These are phyloP conservation scores for Pelobates cultripes DNA, from an alignment of 2,797 vertebrate genomes.

Conservation along the genomic window DNA sequence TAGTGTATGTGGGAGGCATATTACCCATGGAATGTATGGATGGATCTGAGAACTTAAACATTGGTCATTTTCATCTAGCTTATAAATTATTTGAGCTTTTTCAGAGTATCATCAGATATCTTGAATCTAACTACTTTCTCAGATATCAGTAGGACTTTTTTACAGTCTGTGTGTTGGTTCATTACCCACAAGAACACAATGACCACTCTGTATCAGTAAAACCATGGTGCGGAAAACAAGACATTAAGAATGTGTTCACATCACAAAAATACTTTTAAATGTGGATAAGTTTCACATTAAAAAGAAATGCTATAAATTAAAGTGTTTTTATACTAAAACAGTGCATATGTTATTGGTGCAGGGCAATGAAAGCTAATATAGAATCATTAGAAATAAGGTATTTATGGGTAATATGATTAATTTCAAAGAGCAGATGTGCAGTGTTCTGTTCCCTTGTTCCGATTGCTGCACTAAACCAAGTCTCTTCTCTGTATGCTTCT, in stretches of 20 bases:
- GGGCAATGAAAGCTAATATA: not conserved
- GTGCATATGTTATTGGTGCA: not conserved
- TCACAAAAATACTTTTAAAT: not conserved
- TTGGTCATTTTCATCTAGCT: not conserved
- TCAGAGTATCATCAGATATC: slow-evolving; percentile 1
- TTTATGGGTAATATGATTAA: not conserved
- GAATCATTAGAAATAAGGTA: not conserved
- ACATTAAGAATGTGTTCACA: not conserved
- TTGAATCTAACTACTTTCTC: not conserved
- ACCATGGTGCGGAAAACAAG: not conserved
- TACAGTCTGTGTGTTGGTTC: no score
- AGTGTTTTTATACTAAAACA: not conserved
- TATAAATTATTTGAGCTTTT: not conserved
- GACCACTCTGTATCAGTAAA: no score
- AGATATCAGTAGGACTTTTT: not conserved
- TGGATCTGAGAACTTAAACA: not conserved
- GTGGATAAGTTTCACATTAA: not conserved
- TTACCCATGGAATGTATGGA: not conserved
- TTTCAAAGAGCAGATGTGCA: not conserved
- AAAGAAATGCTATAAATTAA: not conserved
- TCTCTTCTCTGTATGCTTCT: not conserved
- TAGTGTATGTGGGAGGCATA: not conserved
- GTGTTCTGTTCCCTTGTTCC: not conserved
- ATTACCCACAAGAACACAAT: no score
- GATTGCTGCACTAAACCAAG: not conserved